phyloP scores from a whole-genome alignment of 2,113 vertebrate species.

The Vanacampus margaritifer region DNA sequence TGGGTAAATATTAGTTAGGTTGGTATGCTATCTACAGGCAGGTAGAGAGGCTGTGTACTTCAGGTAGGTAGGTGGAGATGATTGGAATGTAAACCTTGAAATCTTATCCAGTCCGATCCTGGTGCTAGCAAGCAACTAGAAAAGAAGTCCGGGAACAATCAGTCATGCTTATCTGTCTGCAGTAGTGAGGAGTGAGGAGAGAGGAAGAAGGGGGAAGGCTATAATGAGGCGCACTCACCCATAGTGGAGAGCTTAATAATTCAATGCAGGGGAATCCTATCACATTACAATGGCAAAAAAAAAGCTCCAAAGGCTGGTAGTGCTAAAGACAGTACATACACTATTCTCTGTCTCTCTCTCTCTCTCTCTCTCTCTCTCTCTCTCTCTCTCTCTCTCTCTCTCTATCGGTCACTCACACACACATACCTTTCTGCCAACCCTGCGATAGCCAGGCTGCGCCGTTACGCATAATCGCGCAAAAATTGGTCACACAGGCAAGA shows the following conservation, averaged over 20 bases:
- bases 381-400: not conserved
- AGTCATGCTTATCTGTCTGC: constrained; percentile 68
- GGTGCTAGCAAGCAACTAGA: constrained; percentile 54
- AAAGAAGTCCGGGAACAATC: constrained; percentile 64
- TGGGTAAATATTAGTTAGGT: too few species aligned
- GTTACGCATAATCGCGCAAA: constrained; percentile 8
- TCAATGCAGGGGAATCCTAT: constrained; percentile 74
- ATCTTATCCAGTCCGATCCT: constrained; percentile 69
- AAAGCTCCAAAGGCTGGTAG: constrained; percentile 67
- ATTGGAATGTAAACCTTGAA: constrained; percentile 40
- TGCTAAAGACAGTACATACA: constrained; percentile 54
- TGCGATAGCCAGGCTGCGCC: not conserved
- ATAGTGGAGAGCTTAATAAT: constrained; percentile 74
- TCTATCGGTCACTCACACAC: not conserved
- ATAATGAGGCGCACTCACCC: constrained; percentile 74
- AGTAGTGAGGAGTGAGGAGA: constrained; percentile 55
- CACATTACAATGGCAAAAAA: constrained; percentile 64
- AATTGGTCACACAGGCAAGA: constrained; percentile 6
- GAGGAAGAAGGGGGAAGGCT: constrained; percentile 27
- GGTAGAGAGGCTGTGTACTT: too few species aligned
- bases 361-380: not conserved
- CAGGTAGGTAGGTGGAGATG: not conserved
- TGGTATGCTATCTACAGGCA: too few species aligned
- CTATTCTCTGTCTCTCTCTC: not conserved
- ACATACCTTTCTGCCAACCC: not conserved